Percentiles rank a stretch among this genome's conserved stretches.
phyloP scores from a whole-genome alignment of 1,140 invertebrate species.

The Halyomorpha halys region DNA sequence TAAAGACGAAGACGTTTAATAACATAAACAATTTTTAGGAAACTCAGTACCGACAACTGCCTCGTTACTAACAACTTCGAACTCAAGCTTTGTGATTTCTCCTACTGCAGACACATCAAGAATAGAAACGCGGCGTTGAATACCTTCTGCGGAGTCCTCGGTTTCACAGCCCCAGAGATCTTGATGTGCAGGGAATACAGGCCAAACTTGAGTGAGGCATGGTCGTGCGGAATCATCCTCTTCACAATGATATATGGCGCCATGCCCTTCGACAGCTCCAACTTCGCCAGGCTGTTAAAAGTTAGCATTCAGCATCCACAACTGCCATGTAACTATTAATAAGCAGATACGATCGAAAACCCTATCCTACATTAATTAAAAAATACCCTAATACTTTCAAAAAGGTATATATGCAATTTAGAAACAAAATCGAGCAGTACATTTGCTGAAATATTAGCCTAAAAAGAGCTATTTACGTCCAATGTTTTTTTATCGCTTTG shows the following conservation, averaged over 20 bases:
- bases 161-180: conserved; percentile 12
- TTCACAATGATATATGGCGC: background rate
- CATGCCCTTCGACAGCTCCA: background rate
- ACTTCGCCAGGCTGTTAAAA: background rate
- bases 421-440: too few species aligned
- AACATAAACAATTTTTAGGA: background rate
- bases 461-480: too few species aligned
- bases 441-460: too few species aligned
- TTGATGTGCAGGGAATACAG: conserved; percentile 6
- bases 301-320: background rate
- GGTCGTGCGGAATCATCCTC: conserved; percentile 4
- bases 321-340: too few species aligned
- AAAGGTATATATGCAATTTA: too few species aligned
- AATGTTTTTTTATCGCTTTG: too few species aligned
- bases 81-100: background rate
- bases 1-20: background rate
- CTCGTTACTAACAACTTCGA: background rate
- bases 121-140: background rate
- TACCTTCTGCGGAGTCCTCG: conserved; percentile 8
- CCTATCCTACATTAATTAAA: too few species aligned
- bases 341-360: too few species aligned
- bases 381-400: too few species aligned
- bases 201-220: background rate
- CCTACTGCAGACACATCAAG: background rate
- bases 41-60: background rate